Base-by-base conservation (phyloP, 2,888 invertebrate species). In the Ichneumon xanthorius region DNA sequence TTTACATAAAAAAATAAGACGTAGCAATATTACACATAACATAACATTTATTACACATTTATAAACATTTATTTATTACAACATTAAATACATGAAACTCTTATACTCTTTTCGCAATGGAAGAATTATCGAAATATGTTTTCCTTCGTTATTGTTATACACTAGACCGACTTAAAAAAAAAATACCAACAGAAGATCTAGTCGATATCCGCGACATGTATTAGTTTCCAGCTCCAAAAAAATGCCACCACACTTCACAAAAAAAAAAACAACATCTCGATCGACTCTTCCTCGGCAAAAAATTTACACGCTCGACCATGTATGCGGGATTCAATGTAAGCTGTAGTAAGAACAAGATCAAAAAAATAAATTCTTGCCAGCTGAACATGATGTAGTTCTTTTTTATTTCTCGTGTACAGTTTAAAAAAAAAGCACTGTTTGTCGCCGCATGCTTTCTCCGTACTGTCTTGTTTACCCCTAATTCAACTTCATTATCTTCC, bases 401-500 rank as follows among this genome's bases (percentile, higher is more conserved):
- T 79, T 72, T 72, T 72, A 72, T 71, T 80, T 72, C 67, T 67
- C 58, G 45, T 72, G 55, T 73, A 55, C 11, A 37, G 40, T 16
- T 55, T 58, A 65, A 65, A 30, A 65, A 65, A 30, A 61, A 63
- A 67, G 40, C 45, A 33, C 30, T 63, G 4, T 78, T 11, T 68
- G 45, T 63, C 30, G 48, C 70, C 48, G 81, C 61, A 81, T 81
- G 84, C 84, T 67, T 68, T 72, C 48, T 53, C 65, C 30, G 48
- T 45, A 65, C 22, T 61, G 22, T 75, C 30, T 67, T 68, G 14
- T 11, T 61, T 22, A 19, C 48, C 40, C 22, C 50, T 4, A 22
- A 22, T 14, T 48, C 61, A 4, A 70, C 45, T 16, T 19, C 61
- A 19, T 19, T 16, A 14, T 45, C 55, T 22, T 14, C 58, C n/a